Evolutionary conservation across 2,888 invertebrate species (phyloP).

Genomic region (Drosophila conformis): DNA sequence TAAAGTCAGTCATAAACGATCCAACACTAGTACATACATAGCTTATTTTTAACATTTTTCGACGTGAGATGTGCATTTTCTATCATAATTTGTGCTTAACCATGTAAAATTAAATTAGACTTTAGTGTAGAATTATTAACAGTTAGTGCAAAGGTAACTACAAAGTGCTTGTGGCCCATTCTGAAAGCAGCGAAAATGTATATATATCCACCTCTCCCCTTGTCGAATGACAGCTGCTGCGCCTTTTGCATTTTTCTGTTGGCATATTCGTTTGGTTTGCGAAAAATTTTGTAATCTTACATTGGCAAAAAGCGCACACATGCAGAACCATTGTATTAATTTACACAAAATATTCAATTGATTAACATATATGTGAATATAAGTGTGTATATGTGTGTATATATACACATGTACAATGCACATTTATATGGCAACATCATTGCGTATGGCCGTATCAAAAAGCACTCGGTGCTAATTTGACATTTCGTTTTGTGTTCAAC

Average conservation of each 20-base stretch:
- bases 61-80: slow-evolving; percentile 76
- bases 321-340: slow-evolving; percentile 15
- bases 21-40: slow-evolving; percentile 67
- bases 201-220: slow-evolving; percentile 37
- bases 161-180: slow-evolving; percentile 11
- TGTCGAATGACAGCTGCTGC: slow-evolving; percentile 66
- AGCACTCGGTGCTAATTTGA: slow-evolving; percentile 60
- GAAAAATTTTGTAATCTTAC: slow-evolving; percentile 22
- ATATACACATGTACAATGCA: slow-evolving; percentile 36
- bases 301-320: slow-evolving; percentile 20
- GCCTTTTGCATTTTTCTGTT: slow-evolving; percentile 55
- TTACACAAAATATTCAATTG: slow-evolving; percentile 5
- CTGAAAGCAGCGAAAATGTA: slow-evolving; percentile 35
- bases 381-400: background rate
- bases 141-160: slow-evolving; percentile 72
- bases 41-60: slow-evolving; percentile 75
- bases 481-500: slow-evolving; percentile 67
- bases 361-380: slow-evolving; percentile 29
- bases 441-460: slow-evolving; percentile 65
- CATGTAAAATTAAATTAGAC: slow-evolving; percentile 74
- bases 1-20: slow-evolving; percentile 32
- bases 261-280: slow-evolving; percentile 34
- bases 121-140: slow-evolving; percentile 68
- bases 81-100: slow-evolving; percentile 74
- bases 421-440: slow-evolving; percentile 71